Percentiles rank a stretch among this genome's conserved stretches.
phyloP scores from a whole-genome alignment of 2,888 invertebrate species.

The Coenonympha glycerion region DNA sequence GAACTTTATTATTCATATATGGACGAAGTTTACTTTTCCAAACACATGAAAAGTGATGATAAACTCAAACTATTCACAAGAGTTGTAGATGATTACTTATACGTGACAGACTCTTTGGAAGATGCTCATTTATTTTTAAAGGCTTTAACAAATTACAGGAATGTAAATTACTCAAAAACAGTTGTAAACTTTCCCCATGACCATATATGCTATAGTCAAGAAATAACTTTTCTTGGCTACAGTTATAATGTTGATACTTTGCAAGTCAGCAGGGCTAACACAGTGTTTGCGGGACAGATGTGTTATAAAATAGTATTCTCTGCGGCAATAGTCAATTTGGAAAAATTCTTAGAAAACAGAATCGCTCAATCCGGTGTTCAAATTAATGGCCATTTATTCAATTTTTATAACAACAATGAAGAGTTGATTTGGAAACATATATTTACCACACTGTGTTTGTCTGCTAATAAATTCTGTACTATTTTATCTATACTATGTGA shows the following conservation, averaged over 20 bases:
- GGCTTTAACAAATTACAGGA: constrained; percentile 54
- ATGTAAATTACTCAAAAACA: constrained; percentile 64
- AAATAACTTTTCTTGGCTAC: constrained; percentile 61
- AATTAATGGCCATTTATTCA: constrained; percentile 63
- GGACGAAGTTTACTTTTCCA: constrained; percentile 51
- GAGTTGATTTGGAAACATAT: constrained; percentile 57
- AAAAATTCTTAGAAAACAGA: constrained; percentile 59
- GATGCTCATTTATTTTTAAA: constrained; percentile 54
- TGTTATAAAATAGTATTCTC: constrained; percentile 67
- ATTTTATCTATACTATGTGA: constrained; percentile 56
- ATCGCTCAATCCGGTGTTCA: constrained; percentile 64
- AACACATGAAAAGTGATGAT: constrained; percentile 38
- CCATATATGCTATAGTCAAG: constrained; percentile 42
- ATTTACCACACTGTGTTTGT: constrained; percentile 55
- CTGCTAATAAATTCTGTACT: constrained; percentile 70
- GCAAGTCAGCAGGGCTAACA: constrained; percentile 56
- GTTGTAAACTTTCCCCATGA: constrained; percentile 54
- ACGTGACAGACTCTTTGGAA: constrained; percentile 57
- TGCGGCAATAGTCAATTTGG: constrained; percentile 43
- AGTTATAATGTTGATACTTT: constrained; percentile 54
- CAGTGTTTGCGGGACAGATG: constrained; percentile 61
- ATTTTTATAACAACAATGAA: constrained; percentile 55
- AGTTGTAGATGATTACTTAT: constrained; percentile 70
- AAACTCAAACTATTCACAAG: constrained; percentile 52
- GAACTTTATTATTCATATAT: constrained; percentile 63